Evolutionary conservation across 2,888 invertebrate genomes (phyloP).

Genomic region (Drosophila borealis): DNA sequence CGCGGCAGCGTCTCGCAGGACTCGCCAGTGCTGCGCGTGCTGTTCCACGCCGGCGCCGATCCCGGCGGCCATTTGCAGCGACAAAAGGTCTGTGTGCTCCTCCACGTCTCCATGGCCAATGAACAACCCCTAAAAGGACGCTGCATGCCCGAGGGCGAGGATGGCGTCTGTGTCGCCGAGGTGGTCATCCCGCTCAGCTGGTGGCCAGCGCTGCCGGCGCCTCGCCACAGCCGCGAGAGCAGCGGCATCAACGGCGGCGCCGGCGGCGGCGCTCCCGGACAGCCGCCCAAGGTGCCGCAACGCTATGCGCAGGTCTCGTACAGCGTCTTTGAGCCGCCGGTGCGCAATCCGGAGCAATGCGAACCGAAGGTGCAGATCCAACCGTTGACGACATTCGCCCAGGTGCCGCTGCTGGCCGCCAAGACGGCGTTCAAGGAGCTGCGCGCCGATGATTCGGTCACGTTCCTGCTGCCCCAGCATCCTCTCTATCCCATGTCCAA

Average conservation of each 20-base stretch:
- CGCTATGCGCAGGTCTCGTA: constrained; percentile 93
- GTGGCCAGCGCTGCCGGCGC: constrained; percentile 92
- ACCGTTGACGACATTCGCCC: constrained; percentile 88
- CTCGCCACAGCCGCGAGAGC: constrained; percentile 86
- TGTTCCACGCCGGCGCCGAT: constrained; percentile 96
- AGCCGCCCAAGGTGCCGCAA: constrained; percentile 88
- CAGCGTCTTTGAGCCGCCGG: constrained; percentile 93
- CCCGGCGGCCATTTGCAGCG: constrained; percentile 92
- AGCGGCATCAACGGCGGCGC: constrained; percentile 83
- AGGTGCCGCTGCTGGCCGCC: constrained; percentile 91
- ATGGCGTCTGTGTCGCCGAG: constrained; percentile 96
- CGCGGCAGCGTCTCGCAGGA: constrained; percentile 93
- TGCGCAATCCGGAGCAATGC: constrained; percentile 88
- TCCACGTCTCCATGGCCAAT: constrained; percentile 89
- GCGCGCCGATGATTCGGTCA: constrained; percentile 92
- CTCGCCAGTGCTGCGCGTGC: constrained; percentile 95
- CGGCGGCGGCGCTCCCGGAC: constrained; percentile 6
- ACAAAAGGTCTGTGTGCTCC: constrained; percentile 92
- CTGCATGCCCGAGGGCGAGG: constrained; percentile 97
- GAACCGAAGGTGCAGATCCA: constrained; percentile 91
- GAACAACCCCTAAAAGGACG: constrained; percentile 91
- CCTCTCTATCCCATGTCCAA: constrained; percentile 95
- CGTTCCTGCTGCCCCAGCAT: constrained; percentile 94
- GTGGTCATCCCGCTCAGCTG: constrained; percentile 94
- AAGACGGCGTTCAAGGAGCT: constrained; percentile 93